Conservation (phyloP, 2,113 vertebrate genomes). For the Nanger granti region DNA sequence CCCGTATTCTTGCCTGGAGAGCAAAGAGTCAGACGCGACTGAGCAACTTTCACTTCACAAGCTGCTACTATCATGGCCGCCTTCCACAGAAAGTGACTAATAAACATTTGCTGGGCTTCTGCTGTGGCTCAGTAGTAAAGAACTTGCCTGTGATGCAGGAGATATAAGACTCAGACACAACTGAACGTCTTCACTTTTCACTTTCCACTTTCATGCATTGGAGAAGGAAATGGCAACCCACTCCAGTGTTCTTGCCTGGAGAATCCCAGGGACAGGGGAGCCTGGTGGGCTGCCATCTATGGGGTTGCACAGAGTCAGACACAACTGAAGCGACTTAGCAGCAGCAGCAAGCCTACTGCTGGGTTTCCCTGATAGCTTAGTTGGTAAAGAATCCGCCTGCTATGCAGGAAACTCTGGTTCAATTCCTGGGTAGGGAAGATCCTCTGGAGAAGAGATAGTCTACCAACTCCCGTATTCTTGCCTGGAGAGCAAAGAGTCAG, state of each 20-base stretch:
- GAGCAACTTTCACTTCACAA: background rate
- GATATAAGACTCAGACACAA: too few relatives aligned
- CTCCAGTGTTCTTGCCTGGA: too few relatives aligned
- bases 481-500: background rate
- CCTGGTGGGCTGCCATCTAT: too few relatives aligned
- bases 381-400: background rate
- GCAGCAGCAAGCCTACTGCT: background rate
- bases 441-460: background rate
- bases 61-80: background rate
- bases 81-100: background rate
- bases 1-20: background rate
- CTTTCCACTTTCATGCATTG: too few relatives aligned
- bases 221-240: too few relatives aligned
- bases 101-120: background rate
- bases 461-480: background rate
- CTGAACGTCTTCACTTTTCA: too few relatives aligned
- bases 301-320: too few relatives aligned
- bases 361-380: background rate
- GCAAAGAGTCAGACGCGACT: background rate
- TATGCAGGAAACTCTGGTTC: background rate
- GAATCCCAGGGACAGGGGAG: too few relatives aligned
- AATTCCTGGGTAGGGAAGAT: background rate
- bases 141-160: background rate
- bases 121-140: background rate
- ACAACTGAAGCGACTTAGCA: too few relatives aligned